phyloP scores from a whole-genome alignment of 2,113 vertebrate genomes.

The Oriolus oriolus region DNA sequence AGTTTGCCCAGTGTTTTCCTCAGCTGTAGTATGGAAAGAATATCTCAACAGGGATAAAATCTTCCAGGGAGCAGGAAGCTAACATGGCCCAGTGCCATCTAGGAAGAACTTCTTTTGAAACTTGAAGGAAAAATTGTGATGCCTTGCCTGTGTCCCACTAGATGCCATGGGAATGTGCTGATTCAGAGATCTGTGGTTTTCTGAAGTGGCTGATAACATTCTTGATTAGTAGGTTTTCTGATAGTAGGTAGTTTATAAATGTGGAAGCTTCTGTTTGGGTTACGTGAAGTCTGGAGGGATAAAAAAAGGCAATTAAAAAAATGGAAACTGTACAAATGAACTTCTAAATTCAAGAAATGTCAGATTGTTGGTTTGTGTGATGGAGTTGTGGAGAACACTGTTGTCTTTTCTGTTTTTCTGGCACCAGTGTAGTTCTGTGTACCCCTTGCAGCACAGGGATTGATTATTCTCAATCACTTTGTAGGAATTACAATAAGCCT shows the following conservation, averaged over 20 bases:
- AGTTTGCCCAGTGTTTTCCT: neutral
- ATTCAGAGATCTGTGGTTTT: fast-evolving
- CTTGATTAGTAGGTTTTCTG: neutral
- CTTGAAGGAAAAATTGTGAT: neutral
- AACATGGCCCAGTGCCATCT: neutral
- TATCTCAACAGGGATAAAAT: neutral
- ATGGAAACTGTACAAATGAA: neutral
- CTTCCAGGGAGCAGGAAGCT: neutral
- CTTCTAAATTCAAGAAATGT: neutral
- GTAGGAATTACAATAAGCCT: neutral
- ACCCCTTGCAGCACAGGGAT: neutral
- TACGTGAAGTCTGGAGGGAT: neutral
- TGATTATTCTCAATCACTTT: neutral
- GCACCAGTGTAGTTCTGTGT: neutral
- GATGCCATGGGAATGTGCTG: neutral
- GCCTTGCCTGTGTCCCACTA: neutral
- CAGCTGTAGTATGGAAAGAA: neutral
- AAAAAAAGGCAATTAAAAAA: neutral
- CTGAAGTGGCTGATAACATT: neutral
- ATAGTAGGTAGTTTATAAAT: neutral
- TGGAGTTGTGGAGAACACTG: neutral
- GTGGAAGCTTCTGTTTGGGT: neutral
- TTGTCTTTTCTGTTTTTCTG: neutral
- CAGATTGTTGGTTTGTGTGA: neutral
- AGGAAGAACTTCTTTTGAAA: neutral